Percentiles rank a stretch among this genome's conserved stretches.
These are phyloP conservation scores for Aelia acuminata DNA, from an alignment of 2,888 invertebrate genomes.

Conservation along the genomic window DNA sequence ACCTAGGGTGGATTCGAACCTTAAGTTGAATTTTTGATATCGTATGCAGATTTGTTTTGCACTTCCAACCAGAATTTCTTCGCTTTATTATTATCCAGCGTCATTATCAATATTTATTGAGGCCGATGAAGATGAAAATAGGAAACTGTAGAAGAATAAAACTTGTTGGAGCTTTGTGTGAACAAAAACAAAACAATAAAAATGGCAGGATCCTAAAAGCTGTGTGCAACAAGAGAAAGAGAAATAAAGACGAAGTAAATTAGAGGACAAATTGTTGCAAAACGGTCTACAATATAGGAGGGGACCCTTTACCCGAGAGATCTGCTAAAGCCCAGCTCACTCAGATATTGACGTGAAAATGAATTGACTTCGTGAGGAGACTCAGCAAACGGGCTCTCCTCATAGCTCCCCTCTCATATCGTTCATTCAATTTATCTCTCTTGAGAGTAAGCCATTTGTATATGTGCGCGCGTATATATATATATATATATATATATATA, in stretches of 20 bases:
- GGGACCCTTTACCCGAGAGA: slow-evolving; percentile 17
- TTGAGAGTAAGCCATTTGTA: neutral
- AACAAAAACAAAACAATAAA: neutral
- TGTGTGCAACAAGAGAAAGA: neutral
- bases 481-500: too few relatives aligned
- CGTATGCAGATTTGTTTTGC: too few relatives aligned
- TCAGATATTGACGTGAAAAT: slow-evolving; percentile 43
- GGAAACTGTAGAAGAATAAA: too few relatives aligned
- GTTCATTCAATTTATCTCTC: slow-evolving; percentile 6
- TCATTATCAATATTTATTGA: too few relatives aligned
- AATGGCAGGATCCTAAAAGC: neutral
- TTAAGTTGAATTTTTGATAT: too few relatives aligned
- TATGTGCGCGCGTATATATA: neutral
- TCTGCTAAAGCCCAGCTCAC: slow-evolving; percentile 32
- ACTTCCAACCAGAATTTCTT: too few relatives aligned
- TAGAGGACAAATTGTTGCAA: slow-evolving; percentile 35
- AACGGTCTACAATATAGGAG: slow-evolving; percentile 1
- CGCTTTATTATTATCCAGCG: too few relatives aligned
- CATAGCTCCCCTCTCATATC: neutral
- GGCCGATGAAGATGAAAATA: too few relatives aligned
- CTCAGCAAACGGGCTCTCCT: neutral
- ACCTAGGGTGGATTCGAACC: too few relatives aligned
- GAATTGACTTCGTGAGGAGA: slow-evolving; percentile 48
- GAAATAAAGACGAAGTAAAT: slow-evolving; percentile 6
- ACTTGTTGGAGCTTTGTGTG: too few relatives aligned